Percentiles rank a stretch among this genome's conserved stretches.
phyloP scores from a whole-genome alignment of 2,113 vertebrate genomes.

The Stigmatopora argus region DNA sequence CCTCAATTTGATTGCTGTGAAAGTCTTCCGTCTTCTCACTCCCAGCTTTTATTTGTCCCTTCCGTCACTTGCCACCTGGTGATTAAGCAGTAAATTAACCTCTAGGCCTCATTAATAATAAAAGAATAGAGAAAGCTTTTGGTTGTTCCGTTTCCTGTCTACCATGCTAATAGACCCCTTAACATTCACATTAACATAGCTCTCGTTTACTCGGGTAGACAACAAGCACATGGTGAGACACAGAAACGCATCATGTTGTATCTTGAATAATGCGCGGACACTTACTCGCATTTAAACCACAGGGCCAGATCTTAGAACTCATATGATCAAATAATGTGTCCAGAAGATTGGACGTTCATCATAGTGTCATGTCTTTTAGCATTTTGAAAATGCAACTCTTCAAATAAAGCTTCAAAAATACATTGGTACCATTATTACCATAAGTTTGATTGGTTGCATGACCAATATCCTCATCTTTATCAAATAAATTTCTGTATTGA shows the following conservation, averaged over 20 bases:
- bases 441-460: too few species aligned
- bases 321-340: background rate
- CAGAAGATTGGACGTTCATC: background rate
- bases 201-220: slow-evolving; percentile 52
- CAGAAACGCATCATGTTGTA: slow-evolving; percentile 17
- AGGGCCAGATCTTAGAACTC: background rate
- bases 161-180: slow-evolving; percentile 62
- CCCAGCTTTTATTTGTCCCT: slow-evolving; percentile 25
- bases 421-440: too few species aligned
- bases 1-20: slow-evolving; percentile 17
- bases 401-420: too few species aligned
- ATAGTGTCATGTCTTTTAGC: background rate
- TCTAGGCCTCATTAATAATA: slow-evolving; percentile 68
- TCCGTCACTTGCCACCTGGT: slow-evolving; percentile 55
- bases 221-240: slow-evolving; percentile 17
- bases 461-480: too few species aligned
- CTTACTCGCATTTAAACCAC: background rate
- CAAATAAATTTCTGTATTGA: too few species aligned
- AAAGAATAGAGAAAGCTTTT: slow-evolving; percentile 59
- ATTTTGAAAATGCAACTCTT: background rate
- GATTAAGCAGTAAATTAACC: slow-evolving; percentile 70
- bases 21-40: slow-evolving; percentile 23
- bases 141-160: slow-evolving; percentile 65
- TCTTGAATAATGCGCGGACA: slow-evolving; percentile 10
- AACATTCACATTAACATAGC: slow-evolving; percentile 58